These are phyloP conservation scores for Anoplophora glabripennis DNA, from an alignment of 1,140 invertebrate species.

Conservation along the genomic window DNA sequence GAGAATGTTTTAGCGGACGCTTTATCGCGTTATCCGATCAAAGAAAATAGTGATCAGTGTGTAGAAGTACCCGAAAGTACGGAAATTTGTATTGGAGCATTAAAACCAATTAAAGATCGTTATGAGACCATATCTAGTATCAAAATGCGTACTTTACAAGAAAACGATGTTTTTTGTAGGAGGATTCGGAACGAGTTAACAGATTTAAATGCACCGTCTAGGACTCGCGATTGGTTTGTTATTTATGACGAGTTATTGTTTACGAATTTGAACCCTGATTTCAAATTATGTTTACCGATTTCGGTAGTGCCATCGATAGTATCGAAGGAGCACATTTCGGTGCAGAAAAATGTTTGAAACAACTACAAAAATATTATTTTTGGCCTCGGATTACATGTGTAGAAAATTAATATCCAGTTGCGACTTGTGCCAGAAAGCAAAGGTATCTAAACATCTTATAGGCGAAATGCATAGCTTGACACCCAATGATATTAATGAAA, in stretches of 20 bases:
- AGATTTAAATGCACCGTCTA: not conserved
- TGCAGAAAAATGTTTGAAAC: not conserved
- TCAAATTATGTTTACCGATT: not conserved
- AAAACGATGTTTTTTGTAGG: not conserved
- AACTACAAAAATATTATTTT: not conserved
- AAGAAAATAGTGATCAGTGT: not conserved
- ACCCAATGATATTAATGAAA: constrained; percentile 2
- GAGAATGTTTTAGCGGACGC: constrained; percentile 7
- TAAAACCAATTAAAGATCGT: not conserved
- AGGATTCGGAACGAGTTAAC: not conserved
- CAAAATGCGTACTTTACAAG: not conserved
- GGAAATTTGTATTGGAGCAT: not conserved
- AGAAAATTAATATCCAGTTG: constrained; percentile 3
- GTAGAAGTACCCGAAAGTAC: not conserved
- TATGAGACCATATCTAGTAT: not conserved
- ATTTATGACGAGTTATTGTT: not conserved
- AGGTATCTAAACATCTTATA: not conserved
- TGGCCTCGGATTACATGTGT: not conserved
- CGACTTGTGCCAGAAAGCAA: constrained; percentile 6
- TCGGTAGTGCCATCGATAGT: not conserved
- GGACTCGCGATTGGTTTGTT: not conserved
- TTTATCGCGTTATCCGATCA: not conserved
- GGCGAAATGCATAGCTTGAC: constrained; percentile 9
- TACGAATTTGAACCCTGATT: not conserved
- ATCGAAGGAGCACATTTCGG: constrained; percentile 2